Conservation (phyloP, 2,888 invertebrate genomes). For the Octodonta nipae region DNA sequence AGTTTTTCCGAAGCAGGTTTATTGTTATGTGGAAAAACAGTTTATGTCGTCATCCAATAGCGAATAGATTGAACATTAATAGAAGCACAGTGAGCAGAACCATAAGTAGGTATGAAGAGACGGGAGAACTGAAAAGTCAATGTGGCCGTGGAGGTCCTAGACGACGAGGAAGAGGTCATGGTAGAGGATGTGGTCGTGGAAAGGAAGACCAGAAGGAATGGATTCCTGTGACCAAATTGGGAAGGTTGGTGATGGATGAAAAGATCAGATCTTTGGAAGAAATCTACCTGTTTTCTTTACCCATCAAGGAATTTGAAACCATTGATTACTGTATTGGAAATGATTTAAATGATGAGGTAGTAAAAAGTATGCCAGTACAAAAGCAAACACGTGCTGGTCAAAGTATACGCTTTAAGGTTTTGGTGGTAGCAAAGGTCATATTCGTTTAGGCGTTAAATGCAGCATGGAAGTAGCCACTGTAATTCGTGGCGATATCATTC, state of each 20-base stretch:
- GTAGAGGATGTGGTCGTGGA: conserved; percentile 72
- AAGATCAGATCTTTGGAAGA: conserved; percentile 93
- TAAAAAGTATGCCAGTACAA: conserved; percentile 99
- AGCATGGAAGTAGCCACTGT: conserved; percentile 99
- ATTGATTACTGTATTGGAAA: conserved; percentile 94
- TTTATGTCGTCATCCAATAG: too few relatives aligned
- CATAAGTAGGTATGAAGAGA: too few relatives aligned
- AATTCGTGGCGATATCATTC: conserved; percentile 95
- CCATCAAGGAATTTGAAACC: conserved; percentile 98
- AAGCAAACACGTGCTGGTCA: conserved; percentile 99
- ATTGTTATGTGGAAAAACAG: too few relatives aligned
- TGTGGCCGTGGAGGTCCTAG: conserved; percentile 58
- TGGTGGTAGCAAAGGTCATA: conserved; percentile 98
- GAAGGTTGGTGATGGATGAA: conserved; percentile 89
- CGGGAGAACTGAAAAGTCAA: too few relatives aligned
- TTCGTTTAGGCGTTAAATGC: conserved; percentile 97
- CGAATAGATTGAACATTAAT: too few relatives aligned
- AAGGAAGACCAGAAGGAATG: conserved; percentile 97
- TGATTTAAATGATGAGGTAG: conserved; percentile 78
- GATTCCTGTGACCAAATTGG: conserved; percentile 96
- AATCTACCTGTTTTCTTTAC: conserved; percentile 94
- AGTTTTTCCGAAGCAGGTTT: too few relatives aligned
- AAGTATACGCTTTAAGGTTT: conserved; percentile 94
- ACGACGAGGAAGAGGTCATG: conserved; percentile 67
- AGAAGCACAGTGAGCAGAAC: too few relatives aligned